A percentile compares a stretch with the other conserved stretches of the same genome.
Conservation (phyloP, 2,113 vertebrate species). For the Stigmatopora argus region DNA sequence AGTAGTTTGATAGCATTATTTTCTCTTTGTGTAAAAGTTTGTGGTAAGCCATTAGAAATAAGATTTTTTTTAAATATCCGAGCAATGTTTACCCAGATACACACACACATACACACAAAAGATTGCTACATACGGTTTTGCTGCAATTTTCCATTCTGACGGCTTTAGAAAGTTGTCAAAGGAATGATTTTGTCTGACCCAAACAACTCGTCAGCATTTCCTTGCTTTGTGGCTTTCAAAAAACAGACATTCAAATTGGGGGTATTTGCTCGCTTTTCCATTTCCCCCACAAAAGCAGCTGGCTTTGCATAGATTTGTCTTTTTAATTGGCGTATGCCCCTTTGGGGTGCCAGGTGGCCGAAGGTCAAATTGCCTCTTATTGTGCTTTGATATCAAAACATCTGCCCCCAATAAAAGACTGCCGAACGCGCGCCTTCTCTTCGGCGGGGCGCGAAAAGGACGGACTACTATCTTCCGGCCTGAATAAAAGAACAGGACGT, state of each 20-base stretch:
- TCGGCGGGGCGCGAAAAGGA: not conserved
- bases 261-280: not conserved
- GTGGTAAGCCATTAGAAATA: not conserved
- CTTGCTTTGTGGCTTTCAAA: not conserved
- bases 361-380: constrained; percentile 50
- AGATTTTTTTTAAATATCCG: not conserved
- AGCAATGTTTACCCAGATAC: constrained; percentile 1
- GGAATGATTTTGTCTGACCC: not conserved
- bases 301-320: constrained; percentile 23
- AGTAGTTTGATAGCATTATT: not conserved
- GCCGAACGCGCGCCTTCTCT: not conserved
- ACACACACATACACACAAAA: constrained; percentile 3
- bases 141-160: constrained; percentile 26
- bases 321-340: constrained; percentile 23
- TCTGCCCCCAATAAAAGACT: constrained; percentile 1
- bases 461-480: not conserved
- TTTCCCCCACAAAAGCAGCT: constrained; percentile 15
- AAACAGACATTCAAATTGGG: not conserved
- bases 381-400: constrained; percentile 38
- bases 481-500: not conserved
- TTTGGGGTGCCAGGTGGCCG: constrained; percentile 21
- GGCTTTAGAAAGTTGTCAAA: constrained; percentile 12
- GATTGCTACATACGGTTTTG: constrained; percentile 4
- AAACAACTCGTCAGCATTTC: constrained; percentile 15
- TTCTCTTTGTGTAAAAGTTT: not conserved